Evolutionary conservation across 2,113 vertebrate genomes (phyloP).

Genomic region (Gracilinanus agilis): DNA sequence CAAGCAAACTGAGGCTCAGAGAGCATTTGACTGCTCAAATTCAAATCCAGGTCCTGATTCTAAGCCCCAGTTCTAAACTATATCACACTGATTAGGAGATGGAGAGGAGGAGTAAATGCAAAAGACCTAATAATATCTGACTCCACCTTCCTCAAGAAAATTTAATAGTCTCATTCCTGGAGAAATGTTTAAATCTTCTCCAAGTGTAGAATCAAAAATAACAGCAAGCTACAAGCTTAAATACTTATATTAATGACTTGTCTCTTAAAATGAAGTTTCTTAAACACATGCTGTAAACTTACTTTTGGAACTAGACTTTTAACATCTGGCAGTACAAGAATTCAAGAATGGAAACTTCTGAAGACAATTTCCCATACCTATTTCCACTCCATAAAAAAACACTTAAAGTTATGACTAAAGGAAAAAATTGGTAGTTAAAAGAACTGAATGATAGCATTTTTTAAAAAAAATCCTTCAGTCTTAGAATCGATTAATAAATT

Average conservation of each 20-base stretch:
- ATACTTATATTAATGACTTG: background rate
- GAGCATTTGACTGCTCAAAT: background rate
- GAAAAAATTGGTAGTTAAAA: background rate
- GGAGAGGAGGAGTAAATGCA: background rate
- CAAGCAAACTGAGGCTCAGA: background rate
- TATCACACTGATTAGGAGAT: background rate
- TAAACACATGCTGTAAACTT: background rate
- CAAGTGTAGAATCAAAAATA: background rate
- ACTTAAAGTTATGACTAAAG: background rate
- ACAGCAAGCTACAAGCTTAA: background rate
- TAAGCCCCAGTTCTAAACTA: background rate
- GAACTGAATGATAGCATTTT: background rate
- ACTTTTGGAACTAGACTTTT: background rate
- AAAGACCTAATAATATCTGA: background rate
- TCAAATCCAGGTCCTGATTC: background rate
- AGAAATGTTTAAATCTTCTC: background rate
- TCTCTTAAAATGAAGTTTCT: background rate
- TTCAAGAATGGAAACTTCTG: background rate
- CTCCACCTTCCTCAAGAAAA: background rate
- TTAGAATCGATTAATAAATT: too few species aligned
- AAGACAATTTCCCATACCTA: background rate
- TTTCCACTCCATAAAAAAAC: background rate
- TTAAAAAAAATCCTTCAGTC: background rate
- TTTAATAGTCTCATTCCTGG: background rate
- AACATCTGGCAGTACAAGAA: background rate